Base-by-base conservation (phyloP, 2,113 vertebrate genomes). In the Talpa occidentalis region DNA sequence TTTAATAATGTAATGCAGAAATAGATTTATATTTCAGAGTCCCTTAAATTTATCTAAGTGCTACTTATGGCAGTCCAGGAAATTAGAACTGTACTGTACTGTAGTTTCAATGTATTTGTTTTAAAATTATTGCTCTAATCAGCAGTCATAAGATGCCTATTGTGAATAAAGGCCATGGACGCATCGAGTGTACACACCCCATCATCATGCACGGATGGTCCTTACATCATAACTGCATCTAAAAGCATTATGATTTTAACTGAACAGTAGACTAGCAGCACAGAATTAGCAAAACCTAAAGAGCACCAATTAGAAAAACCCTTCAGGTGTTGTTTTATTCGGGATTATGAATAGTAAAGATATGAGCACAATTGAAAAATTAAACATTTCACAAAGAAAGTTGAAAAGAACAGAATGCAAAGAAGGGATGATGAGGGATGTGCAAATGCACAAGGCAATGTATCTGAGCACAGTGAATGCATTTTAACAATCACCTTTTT, bases 391-490 rank as follows among this genome's bases (percentile, higher is more conserved):
- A 66, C 87, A 56, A 9, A n/a, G 26, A 42, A 60, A 79, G 56
- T 56, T 69, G 21, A 40, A 5, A 15, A 35, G 90, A 54, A 35
- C 15, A 37, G 91, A 1, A 37, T 8, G 91, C 8, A 85, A 0
- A 1, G 77, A 32, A 93, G 60, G 37, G 19, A 37, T 26, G 44
- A 40, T 80, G 10, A 70, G 92, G 42, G 67, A 54, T 72, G 94
- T 60, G 6, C 35, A 24, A 95, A 97, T 92, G 96, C 90, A 77
- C 94, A 96, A 96, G 98, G 98, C 97, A 97, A 80, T 93, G 92
- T 47, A 62, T 21, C 47, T 91, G 0, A 44, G 86, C 15, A 28
- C 88, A 81, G 88, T 12, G 64, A 19, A 28, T 32, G 52, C 60
- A 54, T 0, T 0, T 94, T 73, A 12, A 64, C 70, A 81, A 56